Base-by-base conservation (phyloP, 1,140 invertebrate species). In the Zaprionus kolodkinae region DNA sequence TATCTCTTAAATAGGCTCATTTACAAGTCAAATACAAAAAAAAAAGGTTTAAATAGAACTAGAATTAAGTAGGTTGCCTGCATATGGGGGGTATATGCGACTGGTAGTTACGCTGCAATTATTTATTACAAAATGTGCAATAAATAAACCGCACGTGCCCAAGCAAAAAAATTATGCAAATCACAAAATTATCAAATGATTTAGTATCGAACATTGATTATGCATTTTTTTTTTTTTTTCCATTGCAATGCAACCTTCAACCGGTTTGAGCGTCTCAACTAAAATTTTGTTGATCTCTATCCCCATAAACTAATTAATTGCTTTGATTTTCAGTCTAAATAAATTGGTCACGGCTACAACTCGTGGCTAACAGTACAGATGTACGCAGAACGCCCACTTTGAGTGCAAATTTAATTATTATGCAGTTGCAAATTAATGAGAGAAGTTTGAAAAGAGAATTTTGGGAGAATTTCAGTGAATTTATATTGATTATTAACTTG, bases 351-450 rank as follows among this genome's bases (percentile, higher is more conserved):
- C 76, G 80, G 71, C 3, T 0, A 6, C 4, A 25, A 56, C 72
- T 75, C 80, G 80, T 83, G 80, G 56, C 36, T 72, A 45, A 33
- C 56, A 43, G 60, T 69, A 62, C 62, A 15, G 27, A 43, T 35
- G 13, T 15, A 50, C 36, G 45, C 62, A 21, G 21, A 21, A 21
- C 81, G 43, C 78, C 78, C 74, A 85, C 73, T 84, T 85, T 81
- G 62, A 54, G 25, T 62, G 10, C 36, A 33, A 63, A 54, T 81
- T 80, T 35, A 77, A 84, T 84, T 84, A 85, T 73, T 77, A 80
- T 62, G 69, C 73, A 81, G 62, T 63, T 73, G 77, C 69, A 65
- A 80, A 70, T 70, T 25, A 70, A 70, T 48, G 36, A 25, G 54
- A 73, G 48, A 60, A 74, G 60, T n/a, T 62, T 36, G 1, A 12